phyloP scores from a whole-genome alignment of 2,113 vertebrate genomes.

The Montifringilla adamsi region DNA sequence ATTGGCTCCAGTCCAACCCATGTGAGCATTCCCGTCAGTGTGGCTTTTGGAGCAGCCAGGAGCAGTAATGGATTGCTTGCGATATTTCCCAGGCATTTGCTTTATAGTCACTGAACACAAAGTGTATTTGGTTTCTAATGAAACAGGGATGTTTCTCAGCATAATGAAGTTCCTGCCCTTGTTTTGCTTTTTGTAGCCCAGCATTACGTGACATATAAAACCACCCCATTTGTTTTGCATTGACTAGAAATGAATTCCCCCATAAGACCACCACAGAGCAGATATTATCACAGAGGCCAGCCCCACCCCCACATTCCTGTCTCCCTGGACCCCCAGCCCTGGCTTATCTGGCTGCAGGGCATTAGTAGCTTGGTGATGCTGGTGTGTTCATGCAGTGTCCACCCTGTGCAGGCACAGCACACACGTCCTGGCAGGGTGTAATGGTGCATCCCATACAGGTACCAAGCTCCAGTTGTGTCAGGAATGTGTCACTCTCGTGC shows the following conservation, averaged over 20 bases:
- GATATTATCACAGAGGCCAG: neutral
- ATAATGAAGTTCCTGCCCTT: slow-evolving; percentile 25
- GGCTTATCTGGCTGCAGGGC: neutral
- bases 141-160: slow-evolving; percentile 11
- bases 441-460: neutral
- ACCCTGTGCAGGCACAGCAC: neutral
- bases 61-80: slow-evolving; percentile 6
- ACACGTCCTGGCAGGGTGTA: neutral
- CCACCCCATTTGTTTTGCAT: slow-evolving; percentile 32
- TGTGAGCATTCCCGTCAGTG: neutral
- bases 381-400: neutral
- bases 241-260: slow-evolving; percentile 12
- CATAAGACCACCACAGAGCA: slow-evolving; percentile 27
- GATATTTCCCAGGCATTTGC: slow-evolving; percentile 46
- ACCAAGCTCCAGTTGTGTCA: neutral
- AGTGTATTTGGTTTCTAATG: slow-evolving; percentile 26
- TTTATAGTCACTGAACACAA: slow-evolving; percentile 29
- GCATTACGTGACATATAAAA: neutral
- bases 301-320: neutral
- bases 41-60: neutral
- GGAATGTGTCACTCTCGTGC: neutral
- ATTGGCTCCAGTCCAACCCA: neutral
- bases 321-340: neutral
- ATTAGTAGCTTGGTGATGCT: neutral
- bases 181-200: slow-evolving; percentile 21